phyloP scores from a whole-genome alignment of 2,888 invertebrate species.

The Cheilosia soror region DNA sequence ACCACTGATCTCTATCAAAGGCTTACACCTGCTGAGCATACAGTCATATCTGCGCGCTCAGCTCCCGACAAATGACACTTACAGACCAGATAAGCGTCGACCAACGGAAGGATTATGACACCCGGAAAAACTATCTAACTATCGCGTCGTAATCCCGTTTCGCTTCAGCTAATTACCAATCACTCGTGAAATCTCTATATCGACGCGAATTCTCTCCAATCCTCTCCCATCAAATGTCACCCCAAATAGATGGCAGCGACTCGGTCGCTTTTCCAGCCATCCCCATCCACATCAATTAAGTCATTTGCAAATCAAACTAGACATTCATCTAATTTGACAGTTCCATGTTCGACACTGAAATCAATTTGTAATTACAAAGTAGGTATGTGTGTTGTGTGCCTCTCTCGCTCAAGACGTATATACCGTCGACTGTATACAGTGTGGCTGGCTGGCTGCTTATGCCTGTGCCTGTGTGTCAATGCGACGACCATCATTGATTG shows the following conservation, averaged over 20 bases:
- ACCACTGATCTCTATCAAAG: background rate
- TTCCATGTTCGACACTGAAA: constrained; percentile 75
- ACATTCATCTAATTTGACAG: constrained; percentile 76
- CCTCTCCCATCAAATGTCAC: constrained; percentile 46
- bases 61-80: constrained; percentile 31
- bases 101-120: constrained; percentile 32
- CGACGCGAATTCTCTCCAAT: background rate
- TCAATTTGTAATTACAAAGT: constrained; percentile 76
- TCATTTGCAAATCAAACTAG: constrained; percentile 75
- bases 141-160: constrained; percentile 11
- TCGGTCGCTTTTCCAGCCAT: constrained; percentile 65
- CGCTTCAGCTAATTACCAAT: constrained; percentile 21
- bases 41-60: background rate
- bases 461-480: constrained; percentile 64
- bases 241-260: constrained; percentile 50
- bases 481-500: constrained; percentile 72
- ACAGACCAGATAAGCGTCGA: background rate
- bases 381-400: constrained; percentile 40
- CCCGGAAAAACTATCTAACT: constrained; percentile 43
- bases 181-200: constrained; percentile 30
- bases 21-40: constrained; percentile 1
- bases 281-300: constrained; percentile 70
- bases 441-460: constrained; percentile 7
- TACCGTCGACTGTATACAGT: too few relatives aligned
- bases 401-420: constrained; percentile 16